Evolutionary conservation across 2,888 invertebrate genomes (phyloP), one percentile per base, ranked within the genome.

Genomic region (Microdon myrmicae): DNA sequence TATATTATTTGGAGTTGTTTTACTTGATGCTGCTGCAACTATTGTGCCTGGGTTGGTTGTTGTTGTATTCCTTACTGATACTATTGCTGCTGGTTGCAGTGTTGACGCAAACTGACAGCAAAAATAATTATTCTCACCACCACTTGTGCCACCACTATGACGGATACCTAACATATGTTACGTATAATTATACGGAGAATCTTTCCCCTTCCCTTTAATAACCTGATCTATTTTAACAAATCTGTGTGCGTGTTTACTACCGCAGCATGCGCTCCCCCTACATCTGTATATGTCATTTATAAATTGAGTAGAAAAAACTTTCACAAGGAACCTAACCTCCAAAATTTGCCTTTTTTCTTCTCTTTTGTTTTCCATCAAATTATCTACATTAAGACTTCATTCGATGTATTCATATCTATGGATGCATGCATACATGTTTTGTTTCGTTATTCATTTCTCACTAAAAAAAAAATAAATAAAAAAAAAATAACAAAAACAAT

Each of bases 41-140:
- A 38, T 19, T 39, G 16, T 25, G 47, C 41, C 31, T 38, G 31
- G 32, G 31, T 49, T 49, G 41, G 31, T 12, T 56, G 17, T 29
- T 43, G 26, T 34, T 9, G 28, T 8, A 26, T 16, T 25, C 17
- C 22, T 55, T 32, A 14, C 37, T 19, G n/a, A n/a, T n/a, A n/a
- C n/a, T n/a, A 29, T 32, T 49, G 41, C 39, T 49, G 39, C 49
- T 49, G 39, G 49, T 49, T 51, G 58, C 54, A 64, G 47, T 58
- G 58, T 64, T 64, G 64, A 58, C 58, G 64, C 64, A 64, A 53
- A 47, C 64, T 64, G 64, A 56, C 64, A 58, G 64, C 64, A 64
- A 43, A 38, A 64, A 47, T 37, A 58, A 47, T 47, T 58, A 51
- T 64, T 58, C 51, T 51, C 51, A 64, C 61, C 61, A 64, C 51